Base-by-base conservation (phyloP, 2,888 invertebrate species). In the Trissoscelio sp. region DNA sequence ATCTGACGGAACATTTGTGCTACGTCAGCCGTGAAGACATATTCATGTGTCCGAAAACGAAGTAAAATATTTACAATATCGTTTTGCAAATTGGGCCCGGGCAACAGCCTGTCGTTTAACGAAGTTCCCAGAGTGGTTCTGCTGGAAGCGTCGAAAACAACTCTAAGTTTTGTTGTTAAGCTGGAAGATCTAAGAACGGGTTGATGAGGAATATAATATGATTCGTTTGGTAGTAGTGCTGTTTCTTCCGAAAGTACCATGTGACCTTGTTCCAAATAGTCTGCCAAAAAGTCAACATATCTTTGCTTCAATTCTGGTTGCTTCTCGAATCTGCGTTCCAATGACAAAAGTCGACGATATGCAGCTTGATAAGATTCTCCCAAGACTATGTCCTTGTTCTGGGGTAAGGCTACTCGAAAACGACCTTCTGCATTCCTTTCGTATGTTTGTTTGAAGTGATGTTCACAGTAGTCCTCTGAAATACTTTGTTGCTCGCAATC, bases 381-480 rank as follows among this genome's bases (percentile, higher is more conserved):
- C 12, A 84, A 20, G 1, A 11, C 5, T 11, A 69, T 12, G 9
- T 66, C 34, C n/a, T 2, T 4, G n/a, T 58, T 18, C 12, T 67
- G 31, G 1, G 79, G 82, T 9, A 84, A 51, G 9, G 42, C 64
- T 3, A 83, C 84, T 11, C 75, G 57, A 44, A 77, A 83, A 24
- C 81, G 34, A 6, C 81, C 78, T n/a, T 46, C 24, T 11, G 12
- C 9, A 28, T 72, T 48, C 7, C 75, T 69, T 11, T 24, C 39
- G 12, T 55, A 31, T 3, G 28, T 46, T 5, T 28, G 18, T 4
- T 16, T 20, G 28, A 80, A 80, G 7, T 77, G 48, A n/a, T 79
- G 57, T 16, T 83, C 79, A 42, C 75, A 70, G n/a, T 7, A 57
- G 7, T 70, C 44, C 11, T 62, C 16, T 31, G 12, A 4, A 9